Conservation (phyloP, 2,888 invertebrate species). For the Athalia circularis region DNA sequence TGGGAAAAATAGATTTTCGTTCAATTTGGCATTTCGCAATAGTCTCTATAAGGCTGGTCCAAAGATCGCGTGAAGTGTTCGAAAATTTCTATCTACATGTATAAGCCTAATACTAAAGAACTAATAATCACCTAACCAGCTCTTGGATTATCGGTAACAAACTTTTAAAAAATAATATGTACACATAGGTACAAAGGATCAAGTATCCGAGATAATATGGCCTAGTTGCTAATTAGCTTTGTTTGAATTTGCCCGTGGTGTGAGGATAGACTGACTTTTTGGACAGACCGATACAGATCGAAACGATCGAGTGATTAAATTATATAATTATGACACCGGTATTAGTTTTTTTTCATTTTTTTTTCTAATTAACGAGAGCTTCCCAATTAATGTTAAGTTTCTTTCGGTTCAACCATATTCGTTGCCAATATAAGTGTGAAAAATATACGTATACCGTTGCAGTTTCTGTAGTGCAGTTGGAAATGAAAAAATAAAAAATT, state of each 20-base stretch:
- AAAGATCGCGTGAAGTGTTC: neutral
- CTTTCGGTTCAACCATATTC: no score
- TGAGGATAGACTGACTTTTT: neutral
- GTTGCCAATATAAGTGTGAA: no score
- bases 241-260: neutral
- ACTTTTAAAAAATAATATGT: conserved; percentile 16
- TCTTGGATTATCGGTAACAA: neutral
- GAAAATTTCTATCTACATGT: neutral
- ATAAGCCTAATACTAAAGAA: conserved; percentile 1
- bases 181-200: neutral
- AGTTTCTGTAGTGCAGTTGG: no score
- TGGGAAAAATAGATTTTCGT: neutral
- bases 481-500: no score
- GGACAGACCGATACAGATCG: neutral
- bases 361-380: neutral
- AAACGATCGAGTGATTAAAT: neutral
- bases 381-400: neutral
- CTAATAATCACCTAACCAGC: neutral
- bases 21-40: conserved; percentile 13
- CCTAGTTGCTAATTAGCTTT: conserved; percentile 27
- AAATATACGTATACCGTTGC: no score
- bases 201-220: neutral
- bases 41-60: neutral
- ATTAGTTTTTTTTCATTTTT: neutral
- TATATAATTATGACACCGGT: neutral